Evolutionary conservation across 2,888 invertebrate species (phyloP), one percentile per base, ranked within the genome.

Genomic region (Drosophila differens): DNA sequence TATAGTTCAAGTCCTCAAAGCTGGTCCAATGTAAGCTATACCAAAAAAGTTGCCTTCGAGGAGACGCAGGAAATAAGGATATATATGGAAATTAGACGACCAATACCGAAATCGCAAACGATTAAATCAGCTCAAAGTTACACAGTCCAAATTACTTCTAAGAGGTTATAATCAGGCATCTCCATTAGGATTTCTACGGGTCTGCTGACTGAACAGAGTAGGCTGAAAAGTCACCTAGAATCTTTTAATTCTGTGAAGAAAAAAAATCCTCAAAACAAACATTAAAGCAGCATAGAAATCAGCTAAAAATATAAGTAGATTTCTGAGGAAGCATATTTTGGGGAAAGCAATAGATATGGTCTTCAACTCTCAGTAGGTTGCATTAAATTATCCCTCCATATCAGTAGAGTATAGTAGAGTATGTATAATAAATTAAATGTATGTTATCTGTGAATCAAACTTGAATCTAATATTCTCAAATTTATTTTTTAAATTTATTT

Each of bases 241-340:
- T 39, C 4, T 9, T 7, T 39, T 9, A 9, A 19, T 39, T 9
- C 39, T 39, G 7, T 9, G 9, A 19, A 39, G 6, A 16, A 39
- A 19, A 12, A 5, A 39, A 19, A 19, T 39, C 9, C 3, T 39
- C 33, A 68, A 25, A 54, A 41, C 28, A 57, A 4, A 49, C 28
- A n/a, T 39, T 10, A 41, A 53, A 61, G 49, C 44, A n/a, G 58
- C 52, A 51, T 33, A 47, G 33, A 67, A 9, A 9, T 9, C 19
- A 7, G 4, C 0, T 52, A 66, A 33, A 30, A 61, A 71, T 54
- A 44, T 28, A 53, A 55, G 41, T 53, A 14, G 14, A 14, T 22
- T 44, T 14, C 12, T 22, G 12, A 5, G 1, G 6, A n/a, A n/a
- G 10, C n/a, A n/a, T 41, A n/a, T 41, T 41, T 41, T 19, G 39